phyloP scores from a whole-genome alignment of 2,113 vertebrate species.

The Chaetops frenatus region DNA sequence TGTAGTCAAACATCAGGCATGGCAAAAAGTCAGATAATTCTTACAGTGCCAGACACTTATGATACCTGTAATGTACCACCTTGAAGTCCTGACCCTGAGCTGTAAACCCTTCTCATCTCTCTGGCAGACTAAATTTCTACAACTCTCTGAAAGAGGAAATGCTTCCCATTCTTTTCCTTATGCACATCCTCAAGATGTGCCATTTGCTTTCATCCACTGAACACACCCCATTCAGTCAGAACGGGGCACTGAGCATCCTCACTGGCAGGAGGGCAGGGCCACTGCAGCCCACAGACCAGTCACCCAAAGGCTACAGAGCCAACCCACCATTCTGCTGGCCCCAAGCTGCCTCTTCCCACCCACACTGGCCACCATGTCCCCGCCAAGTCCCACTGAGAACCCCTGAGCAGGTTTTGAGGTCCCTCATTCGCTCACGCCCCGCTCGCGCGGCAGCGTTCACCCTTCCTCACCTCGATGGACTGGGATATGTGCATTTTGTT shows the following conservation, averaged over 20 bases:
- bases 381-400: background rate
- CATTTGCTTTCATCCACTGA: background rate
- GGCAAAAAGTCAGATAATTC: background rate
- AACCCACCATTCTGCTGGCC: background rate
- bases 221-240: fast-evolving
- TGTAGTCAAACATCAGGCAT: background rate
- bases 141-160: background rate
- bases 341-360: background rate
- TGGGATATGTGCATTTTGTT: conserved; percentile 99
- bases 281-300: background rate
- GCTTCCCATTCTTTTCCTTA: background rate
- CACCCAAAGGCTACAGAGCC: background rate
- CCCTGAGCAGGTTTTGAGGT: background rate
- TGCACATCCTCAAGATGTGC: background rate
- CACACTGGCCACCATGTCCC: fast-evolving
- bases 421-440: background rate
- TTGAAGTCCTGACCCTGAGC: background rate
- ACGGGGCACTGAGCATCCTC: background rate
- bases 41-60: background rate
- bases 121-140: background rate
- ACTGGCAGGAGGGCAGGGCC: background rate
- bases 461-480: conserved; percentile 88
- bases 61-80: background rate
- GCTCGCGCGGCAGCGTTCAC: fast-evolving
- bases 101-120: background rate